Base-by-base conservation (phyloP, 1,140 invertebrate species). In the Drosophila mauritiana region DNA sequence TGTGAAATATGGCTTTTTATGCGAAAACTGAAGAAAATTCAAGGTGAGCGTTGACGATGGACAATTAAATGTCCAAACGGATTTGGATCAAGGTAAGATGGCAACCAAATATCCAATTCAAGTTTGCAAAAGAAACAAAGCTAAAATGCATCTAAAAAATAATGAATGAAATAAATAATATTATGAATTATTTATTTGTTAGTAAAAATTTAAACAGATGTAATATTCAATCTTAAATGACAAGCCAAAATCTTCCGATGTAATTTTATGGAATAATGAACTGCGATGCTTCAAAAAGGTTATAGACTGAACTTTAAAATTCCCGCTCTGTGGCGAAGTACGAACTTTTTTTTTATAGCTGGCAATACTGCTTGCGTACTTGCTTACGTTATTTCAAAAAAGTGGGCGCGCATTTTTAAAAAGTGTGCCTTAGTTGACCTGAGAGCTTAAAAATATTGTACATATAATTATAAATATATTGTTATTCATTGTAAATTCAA, bases 1-100 rank as follows among this genome's bases (percentile, higher is more conserved):
- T 49, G 43, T 70, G 59, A 82, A 65, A 51, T 70, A 75, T 83
- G 25, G 13, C 45, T 55, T 45, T 42, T 62, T 58, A 78, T 74
- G 57, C 22, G 13, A 79, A 68, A 54, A 69, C 34, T 45, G 20
- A 57, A 45, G 22, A 15, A 13, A 65, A 36, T 55, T 40, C 43
- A 64, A 75, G 64, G 63, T 34, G 36, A 81, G 57, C 31, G 59
- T 11, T 83, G 63, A 59, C 52, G 52, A 12, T 64, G 37, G 58
- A 25, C 37, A 20, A 20, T 43, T 64, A 37, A 15, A n/a, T 7
- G 46, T 42, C 11, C n/a, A 37, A 12, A 46, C 8, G 0, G 4
- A 76, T 67, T 12, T 52, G 13, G 42, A 37, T 57, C 73, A 76
- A 58, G 72, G 56, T 55, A 17, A 37, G 15, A 31, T 31, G 8